Evolutionary conservation across 2,888 invertebrate genomes (phyloP).

Genomic region (Scaptomyza reducta): DNA sequence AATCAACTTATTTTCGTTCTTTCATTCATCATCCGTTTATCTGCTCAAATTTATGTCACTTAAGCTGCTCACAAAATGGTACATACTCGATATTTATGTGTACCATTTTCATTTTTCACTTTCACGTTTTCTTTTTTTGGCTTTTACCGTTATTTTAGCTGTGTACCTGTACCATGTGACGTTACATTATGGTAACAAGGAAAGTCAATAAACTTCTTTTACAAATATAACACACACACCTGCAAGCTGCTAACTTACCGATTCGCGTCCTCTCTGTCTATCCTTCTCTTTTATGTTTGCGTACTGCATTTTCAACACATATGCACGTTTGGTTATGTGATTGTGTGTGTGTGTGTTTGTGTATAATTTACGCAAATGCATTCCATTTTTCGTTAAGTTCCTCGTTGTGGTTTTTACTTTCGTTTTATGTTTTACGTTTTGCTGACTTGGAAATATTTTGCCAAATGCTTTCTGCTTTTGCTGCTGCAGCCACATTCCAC

Average conservation of each 20-base stretch:
- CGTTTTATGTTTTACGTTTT: slow-evolving; percentile 20
- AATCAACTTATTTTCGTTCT: too few species aligned
- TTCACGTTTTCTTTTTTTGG: not conserved
- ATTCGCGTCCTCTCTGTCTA: too few species aligned
- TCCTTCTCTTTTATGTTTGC: not conserved
- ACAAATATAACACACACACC: slow-evolving; percentile 8
- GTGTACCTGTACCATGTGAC: not conserved
- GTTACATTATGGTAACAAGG: slow-evolving; percentile 26
- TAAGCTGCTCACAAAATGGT: slow-evolving; percentile 2
- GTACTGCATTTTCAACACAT: slow-evolving; percentile 2
- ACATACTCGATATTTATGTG: slow-evolving; percentile 2
- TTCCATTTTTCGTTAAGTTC: slow-evolving; percentile 32
- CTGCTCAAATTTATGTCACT: slow-evolving; percentile 2
- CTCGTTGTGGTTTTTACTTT: slow-evolving; percentile 35
- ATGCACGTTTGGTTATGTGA: too few species aligned
- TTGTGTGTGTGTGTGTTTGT: not conserved
- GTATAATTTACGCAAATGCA: slow-evolving; percentile 30
- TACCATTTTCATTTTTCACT: not conserved
- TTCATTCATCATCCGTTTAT: not conserved
- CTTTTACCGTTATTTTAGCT: not conserved
- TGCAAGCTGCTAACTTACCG: not conserved
- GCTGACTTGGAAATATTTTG: slow-evolving; percentile 33
- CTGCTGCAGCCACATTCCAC: slow-evolving; percentile 13
- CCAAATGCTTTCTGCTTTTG: slow-evolving; percentile 21
- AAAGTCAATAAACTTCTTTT: slow-evolving; percentile 31